phyloP scores from a whole-genome alignment of 1,140 invertebrate species.

The Brevipalpus yothersi region DNA sequence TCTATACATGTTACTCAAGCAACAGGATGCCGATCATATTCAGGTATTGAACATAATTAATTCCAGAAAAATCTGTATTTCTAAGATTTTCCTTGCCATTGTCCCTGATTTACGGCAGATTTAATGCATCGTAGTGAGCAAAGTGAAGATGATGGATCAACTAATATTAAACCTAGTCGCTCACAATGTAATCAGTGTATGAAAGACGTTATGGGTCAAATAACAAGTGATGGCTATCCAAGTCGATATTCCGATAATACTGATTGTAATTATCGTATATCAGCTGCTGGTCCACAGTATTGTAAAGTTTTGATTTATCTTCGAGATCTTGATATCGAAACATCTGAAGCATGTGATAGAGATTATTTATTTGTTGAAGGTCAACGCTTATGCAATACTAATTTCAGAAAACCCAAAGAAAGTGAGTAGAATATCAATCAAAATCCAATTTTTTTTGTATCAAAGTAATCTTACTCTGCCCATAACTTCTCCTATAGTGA shows the following conservation, averaged over 20 bases:
- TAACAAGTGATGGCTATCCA: conserved; percentile 14
- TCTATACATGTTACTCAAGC: conserved; percentile 11
- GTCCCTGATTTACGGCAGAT: no score
- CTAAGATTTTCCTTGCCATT: no score
- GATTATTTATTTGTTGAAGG: conserved; percentile 12
- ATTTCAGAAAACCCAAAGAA: conserved; percentile 6
- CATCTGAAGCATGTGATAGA: conserved; percentile 9
- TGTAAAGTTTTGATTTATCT: conserved; percentile 10
- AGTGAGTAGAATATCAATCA: conserved; percentile 4
- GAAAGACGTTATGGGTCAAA: conserved; percentile 9
- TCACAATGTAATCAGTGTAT: conserved; percentile 11
- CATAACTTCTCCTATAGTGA: background rate
- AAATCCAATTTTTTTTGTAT: background rate
- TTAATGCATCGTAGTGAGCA: background rate
- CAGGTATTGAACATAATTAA: no score
- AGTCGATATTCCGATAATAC: conserved; percentile 10
- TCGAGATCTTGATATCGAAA: conserved; percentile 12
- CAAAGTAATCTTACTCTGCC: background rate
- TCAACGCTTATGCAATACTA: conserved; percentile 12
- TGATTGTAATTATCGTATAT: conserved; percentile 12
- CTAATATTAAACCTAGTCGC: background rate
- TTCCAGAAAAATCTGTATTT: no score
- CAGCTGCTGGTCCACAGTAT: conserved; percentile 4
- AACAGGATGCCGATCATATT: conserved; percentile 3
- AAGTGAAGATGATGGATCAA: background rate